Conservation (phyloP, 2,888 invertebrate species). For the Liopterus haemorrhoidalis region DNA sequence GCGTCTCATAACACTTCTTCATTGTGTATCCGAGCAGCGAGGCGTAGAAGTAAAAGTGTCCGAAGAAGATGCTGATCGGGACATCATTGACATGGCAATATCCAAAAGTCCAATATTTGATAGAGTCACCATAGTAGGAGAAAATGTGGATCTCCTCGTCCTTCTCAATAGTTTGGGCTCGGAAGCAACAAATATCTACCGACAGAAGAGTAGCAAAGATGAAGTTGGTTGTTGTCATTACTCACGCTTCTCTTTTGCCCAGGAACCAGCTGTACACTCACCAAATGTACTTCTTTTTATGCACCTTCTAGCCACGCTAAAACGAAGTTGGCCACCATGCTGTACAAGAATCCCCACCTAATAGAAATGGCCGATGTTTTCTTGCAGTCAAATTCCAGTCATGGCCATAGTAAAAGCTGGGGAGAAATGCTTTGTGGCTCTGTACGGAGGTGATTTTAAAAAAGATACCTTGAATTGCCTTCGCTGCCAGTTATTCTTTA, state of each 20-base stretch:
- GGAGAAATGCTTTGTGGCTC: too few relatives aligned
- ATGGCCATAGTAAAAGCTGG: constrained; percentile 4
- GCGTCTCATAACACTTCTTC: constrained; percentile 2
- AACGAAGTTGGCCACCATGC: constrained; percentile 2
- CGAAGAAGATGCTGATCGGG: constrained; percentile 3
- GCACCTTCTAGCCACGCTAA: not conserved
- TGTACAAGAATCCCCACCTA: not conserved
- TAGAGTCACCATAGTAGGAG: not conserved
- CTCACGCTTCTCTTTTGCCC: not conserved
- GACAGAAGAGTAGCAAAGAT: not conserved
- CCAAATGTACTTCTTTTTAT: not conserved
- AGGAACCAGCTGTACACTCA: not conserved
- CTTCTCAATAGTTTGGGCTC: constrained; percentile 5
- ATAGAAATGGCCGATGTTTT: too few relatives aligned
- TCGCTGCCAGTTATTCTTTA: too few relatives aligned
- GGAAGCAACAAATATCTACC: not conserved
- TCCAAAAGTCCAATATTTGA: not conserved
- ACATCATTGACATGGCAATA: constrained; percentile 1
- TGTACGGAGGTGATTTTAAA: too few relatives aligned
- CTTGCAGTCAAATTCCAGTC: constrained; percentile 1
- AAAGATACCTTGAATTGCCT: too few relatives aligned
- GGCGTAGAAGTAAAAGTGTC: constrained; percentile 2
- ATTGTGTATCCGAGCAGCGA: not conserved
- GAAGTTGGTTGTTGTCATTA: not conserved
- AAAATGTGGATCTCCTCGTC: too few relatives aligned